These are phyloP conservation scores for Helicoverpa assulta DNA, from an alignment of 2,888 invertebrate genomes.

Conservation along the genomic window DNA sequence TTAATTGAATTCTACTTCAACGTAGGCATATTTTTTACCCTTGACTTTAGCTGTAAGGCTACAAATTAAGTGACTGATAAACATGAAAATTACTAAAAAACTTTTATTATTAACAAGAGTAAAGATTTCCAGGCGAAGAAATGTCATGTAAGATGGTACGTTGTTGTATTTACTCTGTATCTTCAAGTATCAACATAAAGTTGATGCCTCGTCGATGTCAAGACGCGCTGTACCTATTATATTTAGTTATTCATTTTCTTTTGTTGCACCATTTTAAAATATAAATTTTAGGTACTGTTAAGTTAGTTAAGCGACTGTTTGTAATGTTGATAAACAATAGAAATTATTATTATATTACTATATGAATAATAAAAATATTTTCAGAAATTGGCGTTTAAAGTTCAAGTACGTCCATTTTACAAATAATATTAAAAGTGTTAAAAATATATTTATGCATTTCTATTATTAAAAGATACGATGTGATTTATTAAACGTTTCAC, in stretches of 20 bases:
- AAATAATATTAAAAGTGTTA: constrained; percentile 72
- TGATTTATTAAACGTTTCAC: constrained; percentile 77
- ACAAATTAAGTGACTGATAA: constrained; percentile 10
- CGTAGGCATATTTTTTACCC: not conserved
- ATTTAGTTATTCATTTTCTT: constrained; percentile 69
- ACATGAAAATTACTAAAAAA: not conserved
- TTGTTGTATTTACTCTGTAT: constrained; percentile 61
- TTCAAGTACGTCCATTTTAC: constrained; percentile 85
- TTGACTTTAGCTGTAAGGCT: constrained; percentile 21
- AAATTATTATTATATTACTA: constrained; percentile 45
- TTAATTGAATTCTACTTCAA: not conserved
- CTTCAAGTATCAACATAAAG: constrained; percentile 63
- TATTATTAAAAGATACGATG: constrained; percentile 70
- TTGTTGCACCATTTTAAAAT: constrained; percentile 66
- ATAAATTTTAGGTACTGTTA: constrained; percentile 77
- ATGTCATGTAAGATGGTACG: constrained; percentile 50
- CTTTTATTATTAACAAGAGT: constrained; percentile 23
- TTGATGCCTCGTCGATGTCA: constrained; percentile 62
- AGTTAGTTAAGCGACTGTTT: constrained; percentile 85
- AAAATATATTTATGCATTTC: constrained; percentile 80
- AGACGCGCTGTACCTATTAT: constrained; percentile 70
- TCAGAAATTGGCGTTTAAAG: constrained; percentile 78
- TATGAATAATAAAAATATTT: constrained; percentile 79
- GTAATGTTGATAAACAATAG: constrained; percentile 77
- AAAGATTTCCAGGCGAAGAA: constrained; percentile 45